Evolutionary conservation across 1,140 invertebrate genomes (phyloP).

Genomic region (Ganaspis sp.): DNA sequence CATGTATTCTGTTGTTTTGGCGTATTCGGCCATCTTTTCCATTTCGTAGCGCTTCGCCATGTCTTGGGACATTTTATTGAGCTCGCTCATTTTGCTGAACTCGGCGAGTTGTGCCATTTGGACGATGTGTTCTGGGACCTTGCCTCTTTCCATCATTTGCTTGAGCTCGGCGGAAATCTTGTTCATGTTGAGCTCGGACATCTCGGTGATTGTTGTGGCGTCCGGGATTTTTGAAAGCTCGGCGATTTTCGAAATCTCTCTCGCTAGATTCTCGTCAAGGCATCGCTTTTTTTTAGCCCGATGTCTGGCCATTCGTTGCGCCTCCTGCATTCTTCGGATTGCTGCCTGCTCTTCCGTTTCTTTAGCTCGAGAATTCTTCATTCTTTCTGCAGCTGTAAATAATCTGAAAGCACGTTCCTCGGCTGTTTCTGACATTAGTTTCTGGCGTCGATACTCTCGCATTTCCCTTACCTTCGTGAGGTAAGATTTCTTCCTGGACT

Average conservation of each 20-base stretch:
- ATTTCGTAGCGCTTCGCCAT: constrained; percentile 74
- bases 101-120: constrained; percentile 75
- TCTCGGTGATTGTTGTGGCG: constrained; percentile 70
- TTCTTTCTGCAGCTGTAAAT: constrained; percentile 67
- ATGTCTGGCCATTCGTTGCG: constrained; percentile 73
- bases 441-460: constrained; percentile 56
- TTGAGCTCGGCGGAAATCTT: constrained; percentile 75
- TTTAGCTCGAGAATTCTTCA: constrained; percentile 72
- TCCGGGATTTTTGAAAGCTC: constrained; percentile 74
- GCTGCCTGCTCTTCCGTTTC: constrained; percentile 72
- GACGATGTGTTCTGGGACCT: constrained; percentile 74
- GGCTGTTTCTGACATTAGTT: constrained; percentile 67
- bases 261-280: constrained; percentile 71
- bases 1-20: constrained; percentile 71
- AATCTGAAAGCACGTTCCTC: constrained; percentile 70
- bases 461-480: constrained; percentile 60
- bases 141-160: constrained; percentile 75
- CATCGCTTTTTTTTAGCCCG: constrained; percentile 74
- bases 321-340: constrained; percentile 73
- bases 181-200: constrained; percentile 75
- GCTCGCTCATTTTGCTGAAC: constrained; percentile 73
- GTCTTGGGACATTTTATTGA: constrained; percentile 73
- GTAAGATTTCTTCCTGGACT: constrained; percentile 50
- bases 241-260: constrained; percentile 74
- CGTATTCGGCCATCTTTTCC: constrained; percentile 74